These are phyloP conservation scores for Pseudanteris insignis DNA, from an alignment of 2,888 invertebrate genomes.

Conservation along the genomic window DNA sequence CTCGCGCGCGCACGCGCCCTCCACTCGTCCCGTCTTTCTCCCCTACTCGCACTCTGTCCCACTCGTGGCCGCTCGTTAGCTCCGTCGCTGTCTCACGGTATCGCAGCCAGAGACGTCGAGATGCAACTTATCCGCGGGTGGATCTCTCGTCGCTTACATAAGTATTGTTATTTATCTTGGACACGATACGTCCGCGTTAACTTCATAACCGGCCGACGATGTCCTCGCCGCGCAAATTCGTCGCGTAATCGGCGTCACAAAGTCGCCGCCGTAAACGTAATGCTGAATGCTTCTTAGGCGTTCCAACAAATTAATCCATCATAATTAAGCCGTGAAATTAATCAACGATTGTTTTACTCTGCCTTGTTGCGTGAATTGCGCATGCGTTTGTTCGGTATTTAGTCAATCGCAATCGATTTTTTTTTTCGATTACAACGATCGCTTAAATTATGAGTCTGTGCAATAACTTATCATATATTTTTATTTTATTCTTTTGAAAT, in stretches of 20 bases:
- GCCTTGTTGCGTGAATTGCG: no score
- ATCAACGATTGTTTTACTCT: not conserved
- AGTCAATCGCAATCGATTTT: no score
- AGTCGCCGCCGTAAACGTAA: constrained; percentile 17
- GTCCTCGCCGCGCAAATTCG: constrained; percentile 46
- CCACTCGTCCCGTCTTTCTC: not conserved
- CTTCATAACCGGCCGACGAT: constrained; percentile 59
- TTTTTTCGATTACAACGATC: no score
- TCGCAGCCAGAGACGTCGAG: constrained; percentile 18
- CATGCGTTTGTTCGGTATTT: no score
- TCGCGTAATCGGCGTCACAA: constrained; percentile 29
- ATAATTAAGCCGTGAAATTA: not conserved
- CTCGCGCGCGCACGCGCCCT: no score
- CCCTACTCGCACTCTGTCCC: not conserved
- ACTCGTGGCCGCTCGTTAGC: no score
- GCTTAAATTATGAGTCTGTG: no score
- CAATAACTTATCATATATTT: no score
- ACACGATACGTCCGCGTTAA: constrained; percentile 52
- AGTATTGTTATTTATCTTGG: constrained; percentile 60
- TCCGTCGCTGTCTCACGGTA: constrained; percentile 1
- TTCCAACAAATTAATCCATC: not conserved
- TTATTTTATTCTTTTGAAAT: no score
- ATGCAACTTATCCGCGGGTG: constrained; percentile 29
- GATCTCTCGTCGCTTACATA: constrained; percentile 49
- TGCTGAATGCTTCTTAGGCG: not conserved